phyloP scores from a whole-genome alignment of 92 coral and sea anemone species.

The Heteractis magnifica region DNA sequence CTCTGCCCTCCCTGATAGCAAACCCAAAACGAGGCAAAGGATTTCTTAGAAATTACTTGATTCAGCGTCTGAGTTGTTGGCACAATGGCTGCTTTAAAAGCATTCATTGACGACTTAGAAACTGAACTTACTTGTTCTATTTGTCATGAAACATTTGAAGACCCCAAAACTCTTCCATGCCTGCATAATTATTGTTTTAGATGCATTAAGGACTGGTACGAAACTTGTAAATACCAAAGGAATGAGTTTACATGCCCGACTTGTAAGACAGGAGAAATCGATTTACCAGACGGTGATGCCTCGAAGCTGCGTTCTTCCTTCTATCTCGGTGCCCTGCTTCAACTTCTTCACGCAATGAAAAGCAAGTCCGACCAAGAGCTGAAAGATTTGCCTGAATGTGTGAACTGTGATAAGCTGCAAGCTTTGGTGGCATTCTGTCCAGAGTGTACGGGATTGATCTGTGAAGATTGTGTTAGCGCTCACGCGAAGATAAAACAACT shows the following conservation, averaged over 20 bases:
- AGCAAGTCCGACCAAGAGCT: neutral
- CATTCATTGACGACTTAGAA: slow-evolving; percentile 9
- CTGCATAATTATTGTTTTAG: slow-evolving; percentile 12
- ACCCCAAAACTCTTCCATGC: slow-evolving; percentile 22
- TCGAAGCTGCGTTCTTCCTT: slow-evolving; percentile 23
- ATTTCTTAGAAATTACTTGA: neutral
- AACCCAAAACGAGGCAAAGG: neutral
- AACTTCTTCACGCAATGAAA: slow-evolving; percentile 2
- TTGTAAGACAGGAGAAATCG: neutral
- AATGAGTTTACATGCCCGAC: slow-evolving; percentile 3
- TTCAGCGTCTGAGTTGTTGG: neutral
- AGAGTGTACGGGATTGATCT: slow-evolving; percentile 24
- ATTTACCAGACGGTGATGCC: slow-evolving; percentile 8
- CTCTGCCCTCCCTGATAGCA: no score
- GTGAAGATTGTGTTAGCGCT: slow-evolving; percentile 13
- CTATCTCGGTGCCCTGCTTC: slow-evolving; percentile 5
- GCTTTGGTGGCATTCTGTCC: slow-evolving; percentile 21
- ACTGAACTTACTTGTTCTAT: slow-evolving; percentile 15
- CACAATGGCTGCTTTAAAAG: neutral
- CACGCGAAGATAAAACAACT: slow-evolving; percentile 16
- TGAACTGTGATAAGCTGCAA: neutral
- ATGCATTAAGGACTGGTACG: slow-evolving; percentile 10
- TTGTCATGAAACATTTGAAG: slow-evolving; percentile 6
- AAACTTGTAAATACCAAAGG: neutral
- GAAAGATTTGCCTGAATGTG: neutral